Conservation (phyloP, 2,797 vertebrate species). For the Masticophis lateralis region DNA sequence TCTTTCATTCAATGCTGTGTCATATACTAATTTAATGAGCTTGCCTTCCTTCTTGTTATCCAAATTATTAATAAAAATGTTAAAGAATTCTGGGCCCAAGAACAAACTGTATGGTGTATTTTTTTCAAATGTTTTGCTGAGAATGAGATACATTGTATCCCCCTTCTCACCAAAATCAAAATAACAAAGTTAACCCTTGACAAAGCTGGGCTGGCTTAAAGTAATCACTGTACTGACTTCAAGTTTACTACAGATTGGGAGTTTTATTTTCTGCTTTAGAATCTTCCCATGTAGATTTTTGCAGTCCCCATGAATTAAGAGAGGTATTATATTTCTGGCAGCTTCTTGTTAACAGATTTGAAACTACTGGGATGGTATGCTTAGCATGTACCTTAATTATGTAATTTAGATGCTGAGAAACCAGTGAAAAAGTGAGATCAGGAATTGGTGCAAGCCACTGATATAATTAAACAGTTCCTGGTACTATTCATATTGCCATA, state of each 20-base stretch:
- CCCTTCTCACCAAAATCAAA: neutral
- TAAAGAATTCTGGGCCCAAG: neutral
- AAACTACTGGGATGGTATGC: neutral
- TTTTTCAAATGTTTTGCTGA: neutral
- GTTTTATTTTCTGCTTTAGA: neutral
- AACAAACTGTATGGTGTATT: neutral
- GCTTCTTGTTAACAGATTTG: neutral
- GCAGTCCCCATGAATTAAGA: neutral
- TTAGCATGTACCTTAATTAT: neutral
- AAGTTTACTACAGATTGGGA: neutral
- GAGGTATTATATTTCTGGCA: neutral
- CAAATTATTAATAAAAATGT: neutral
- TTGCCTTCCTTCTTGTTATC: neutral
- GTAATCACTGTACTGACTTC: neutral
- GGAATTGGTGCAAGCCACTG: neutral
- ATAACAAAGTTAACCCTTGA: neutral
- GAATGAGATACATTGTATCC: neutral
- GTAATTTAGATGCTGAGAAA: neutral
- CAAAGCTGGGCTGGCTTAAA: neutral
- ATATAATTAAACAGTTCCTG: neutral
- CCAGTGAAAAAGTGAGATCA: neutral
- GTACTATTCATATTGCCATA: neutral
- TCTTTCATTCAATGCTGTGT: neutral
- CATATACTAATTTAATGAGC: neutral
- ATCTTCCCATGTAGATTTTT: neutral